Evolutionary conservation across 2,888 invertebrate species (phyloP), one percentile per base, ranked within the genome.

Genomic region (Acronicta psi): DNA sequence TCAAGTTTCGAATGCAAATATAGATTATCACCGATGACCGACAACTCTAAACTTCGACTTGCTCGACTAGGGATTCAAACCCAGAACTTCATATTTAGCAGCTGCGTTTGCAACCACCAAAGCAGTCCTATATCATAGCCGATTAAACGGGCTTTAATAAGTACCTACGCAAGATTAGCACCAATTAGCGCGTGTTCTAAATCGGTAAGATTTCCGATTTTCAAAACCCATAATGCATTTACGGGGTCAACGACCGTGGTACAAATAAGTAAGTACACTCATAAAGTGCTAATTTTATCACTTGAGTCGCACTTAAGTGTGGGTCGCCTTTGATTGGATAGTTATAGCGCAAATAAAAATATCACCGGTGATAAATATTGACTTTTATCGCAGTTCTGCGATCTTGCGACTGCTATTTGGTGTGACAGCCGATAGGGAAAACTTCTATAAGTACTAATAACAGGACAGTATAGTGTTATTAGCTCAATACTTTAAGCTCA

Each of bases 201-300:
- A 75, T 66, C 57, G 52, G 42, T 60, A 65, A 61, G 45, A 42
- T 45, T 74, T 54, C 59, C 61, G 51, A 75, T 61, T 69, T 65
- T 53, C 62, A 45, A 74, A 69, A 69, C 52, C 36, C 61, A 23
- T 57, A 51, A 58, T 51, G 53, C 73, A 52, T 51, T 57, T 62
- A 55, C 37, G 73, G 40, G 72, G 74, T 76, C 55, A 73, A 58
- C 45, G 61, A 66, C 63, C 87, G 77, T 70, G 73, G 73, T 78
- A 69, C 83, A 87, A 87, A 87, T 81, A 83, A 77, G 80, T 84
- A 76, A 69, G n/a, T n/a, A 47, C 43, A 80, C 73, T 83, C 82
- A 79, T 75, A 79, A 82, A 85, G 87, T 82, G 87, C 81, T 87
- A 88, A 90, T 86, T 87, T 87, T 88, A 86, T 87, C 86, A 87